Evolutionary conservation across 2,888 invertebrate genomes (phyloP).

Genomic region (Lasioglossum calceatum): DNA sequence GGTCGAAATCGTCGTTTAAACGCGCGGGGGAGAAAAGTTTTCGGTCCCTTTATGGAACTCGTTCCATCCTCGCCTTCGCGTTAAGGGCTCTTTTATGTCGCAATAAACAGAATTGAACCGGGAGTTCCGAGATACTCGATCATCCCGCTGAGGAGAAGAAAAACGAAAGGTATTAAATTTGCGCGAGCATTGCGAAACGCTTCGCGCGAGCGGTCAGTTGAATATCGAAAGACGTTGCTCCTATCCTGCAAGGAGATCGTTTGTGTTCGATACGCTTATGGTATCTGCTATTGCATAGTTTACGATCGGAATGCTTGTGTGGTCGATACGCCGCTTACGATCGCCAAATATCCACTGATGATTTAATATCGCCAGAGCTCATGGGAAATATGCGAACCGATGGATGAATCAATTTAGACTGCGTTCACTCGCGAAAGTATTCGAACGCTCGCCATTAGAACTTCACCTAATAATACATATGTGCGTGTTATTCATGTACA

Average conservation of each 20-base stretch:
- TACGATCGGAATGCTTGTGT: conserved; percentile 5
- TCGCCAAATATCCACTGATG: neutral
- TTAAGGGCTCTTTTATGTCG: neutral
- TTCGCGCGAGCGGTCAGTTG: conserved; percentile 7
- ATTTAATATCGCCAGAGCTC: conserved; percentile 3
- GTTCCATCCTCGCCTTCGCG: neutral
- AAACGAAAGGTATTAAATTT: neutral
- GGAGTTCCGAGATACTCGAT: neutral
- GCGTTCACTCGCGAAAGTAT: neutral
- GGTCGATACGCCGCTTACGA: neutral
- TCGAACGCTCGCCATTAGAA: neutral
- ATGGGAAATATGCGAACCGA: neutral
- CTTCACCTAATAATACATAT: neutral
- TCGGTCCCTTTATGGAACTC: neutral
- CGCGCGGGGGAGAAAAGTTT: neutral
- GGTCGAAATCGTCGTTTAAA: conserved; percentile 25
- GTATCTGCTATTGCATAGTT: neutral
- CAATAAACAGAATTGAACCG: neutral
- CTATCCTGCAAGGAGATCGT: neutral
- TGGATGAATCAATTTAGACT: neutral
- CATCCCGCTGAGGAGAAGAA: neutral
- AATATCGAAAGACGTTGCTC: conserved; percentile 3
- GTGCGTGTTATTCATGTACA: neutral
- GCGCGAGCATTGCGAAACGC: neutral
- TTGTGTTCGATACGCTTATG: neutral